Conservation (phyloP, 2,797 vertebrate genomes). For the Anguilla anguilla region DNA sequence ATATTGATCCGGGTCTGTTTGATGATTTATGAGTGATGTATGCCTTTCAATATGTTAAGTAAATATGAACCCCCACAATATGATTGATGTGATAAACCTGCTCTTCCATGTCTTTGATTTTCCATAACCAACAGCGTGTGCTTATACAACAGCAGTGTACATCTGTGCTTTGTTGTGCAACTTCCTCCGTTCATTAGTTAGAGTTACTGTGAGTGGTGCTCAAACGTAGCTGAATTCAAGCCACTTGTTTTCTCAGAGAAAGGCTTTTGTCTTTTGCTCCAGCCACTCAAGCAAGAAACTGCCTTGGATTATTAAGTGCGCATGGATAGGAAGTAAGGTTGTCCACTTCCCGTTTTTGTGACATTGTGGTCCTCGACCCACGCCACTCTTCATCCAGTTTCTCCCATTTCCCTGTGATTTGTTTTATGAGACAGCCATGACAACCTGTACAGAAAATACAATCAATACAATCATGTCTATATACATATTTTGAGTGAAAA, state of each 20-base stretch:
- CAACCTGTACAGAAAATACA: background rate
- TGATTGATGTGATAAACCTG: conserved; percentile 1
- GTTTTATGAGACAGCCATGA: background rate
- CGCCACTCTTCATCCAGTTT: background rate
- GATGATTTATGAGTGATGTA: conserved; percentile 18
- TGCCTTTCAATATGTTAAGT: conserved; percentile 12
- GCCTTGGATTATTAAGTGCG: background rate
- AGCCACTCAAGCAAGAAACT: background rate
- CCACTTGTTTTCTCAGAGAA: background rate
- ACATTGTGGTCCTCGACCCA: no score
- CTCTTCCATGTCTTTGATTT: conserved; percentile 11
- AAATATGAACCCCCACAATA: background rate
- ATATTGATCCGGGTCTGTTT: background rate
- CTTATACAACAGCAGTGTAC: background rate
- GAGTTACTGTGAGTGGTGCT: background rate
- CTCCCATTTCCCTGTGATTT: background rate
- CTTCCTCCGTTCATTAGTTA: background rate
- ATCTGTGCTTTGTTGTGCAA: background rate
- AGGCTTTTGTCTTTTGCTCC: background rate
- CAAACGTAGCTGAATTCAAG: background rate
- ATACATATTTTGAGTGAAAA: background rate
- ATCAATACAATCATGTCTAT: background rate
- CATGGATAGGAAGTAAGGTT: background rate
- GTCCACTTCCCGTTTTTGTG: background rate
- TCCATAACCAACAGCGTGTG: background rate